A percentile compares a stretch with the other conserved stretches of the same genome.
Conservation (phyloP, 1,140 invertebrate species). For the Nebria ingens region DNA sequence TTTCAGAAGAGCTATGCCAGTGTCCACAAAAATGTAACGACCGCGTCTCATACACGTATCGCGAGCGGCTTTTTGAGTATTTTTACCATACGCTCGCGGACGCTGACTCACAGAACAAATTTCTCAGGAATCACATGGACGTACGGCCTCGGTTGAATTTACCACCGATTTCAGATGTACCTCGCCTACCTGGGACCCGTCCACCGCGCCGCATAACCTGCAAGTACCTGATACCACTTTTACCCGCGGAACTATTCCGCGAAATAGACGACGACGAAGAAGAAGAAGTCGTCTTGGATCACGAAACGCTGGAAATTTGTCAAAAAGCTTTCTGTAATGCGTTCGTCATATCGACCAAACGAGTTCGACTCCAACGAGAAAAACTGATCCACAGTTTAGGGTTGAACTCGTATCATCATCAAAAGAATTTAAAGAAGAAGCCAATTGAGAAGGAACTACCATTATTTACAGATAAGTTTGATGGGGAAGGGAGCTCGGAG, state of each 20-base stretch:
- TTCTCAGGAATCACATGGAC: slow-evolving; percentile 37
- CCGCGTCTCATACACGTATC: slow-evolving; percentile 34
- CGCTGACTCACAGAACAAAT: slow-evolving; percentile 35
- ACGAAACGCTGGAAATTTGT: slow-evolving; percentile 37
- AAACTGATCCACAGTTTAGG: slow-evolving; percentile 36
- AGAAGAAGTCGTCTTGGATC: neutral
- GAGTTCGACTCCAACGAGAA: slow-evolving; percentile 38
- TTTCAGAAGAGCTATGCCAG: slow-evolving; percentile 39
- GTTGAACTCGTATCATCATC: slow-evolving; percentile 31
- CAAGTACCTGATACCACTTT: slow-evolving; percentile 37
- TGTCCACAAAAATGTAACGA: slow-evolving; percentile 44
- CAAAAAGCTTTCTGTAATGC: slow-evolving; percentile 43
- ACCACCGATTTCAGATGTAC: slow-evolving; percentile 22
- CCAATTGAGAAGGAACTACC: slow-evolving; percentile 13
- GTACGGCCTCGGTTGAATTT: slow-evolving; percentile 31
- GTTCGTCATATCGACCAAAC: slow-evolving; percentile 42
- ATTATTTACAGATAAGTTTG: slow-evolving; percentile 11
- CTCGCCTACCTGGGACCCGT: slow-evolving; percentile 25
- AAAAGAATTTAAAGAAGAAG: slow-evolving; percentile 16
- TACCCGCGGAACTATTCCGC: slow-evolving; percentile 16
- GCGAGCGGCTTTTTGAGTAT: slow-evolving; percentile 35
- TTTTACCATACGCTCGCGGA: slow-evolving; percentile 37
- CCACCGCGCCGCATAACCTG: slow-evolving; percentile 37
- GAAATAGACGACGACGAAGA: neutral
- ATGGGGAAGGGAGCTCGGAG: neutral